These are phyloP conservation scores for Rattus norvegicus DNA, from an alignment of 2,113 vertebrate species.

Conservation along the genomic window DNA sequence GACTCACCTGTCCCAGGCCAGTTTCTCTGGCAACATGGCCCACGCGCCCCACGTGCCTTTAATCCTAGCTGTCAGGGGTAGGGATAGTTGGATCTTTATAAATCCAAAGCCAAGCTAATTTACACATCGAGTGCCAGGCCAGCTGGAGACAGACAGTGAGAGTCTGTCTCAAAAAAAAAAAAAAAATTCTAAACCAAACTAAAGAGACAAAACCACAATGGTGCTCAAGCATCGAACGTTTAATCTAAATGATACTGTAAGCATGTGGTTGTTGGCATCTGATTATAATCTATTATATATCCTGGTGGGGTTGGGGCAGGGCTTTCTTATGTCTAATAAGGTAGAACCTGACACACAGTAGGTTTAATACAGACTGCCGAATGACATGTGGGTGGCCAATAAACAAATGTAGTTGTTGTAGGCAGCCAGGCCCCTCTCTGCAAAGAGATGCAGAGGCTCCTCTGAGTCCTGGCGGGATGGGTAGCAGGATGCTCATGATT, in stretches of 20 bases:
- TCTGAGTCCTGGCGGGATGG: background rate
- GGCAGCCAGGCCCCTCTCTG: background rate
- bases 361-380: background rate
- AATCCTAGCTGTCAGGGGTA: background rate
- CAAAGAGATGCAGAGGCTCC: too few species aligned
- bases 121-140: background rate
- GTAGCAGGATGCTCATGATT: background rate
- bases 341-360: background rate
- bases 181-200: background rate
- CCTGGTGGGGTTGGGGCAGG: background rate
- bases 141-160: too few species aligned
- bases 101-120: background rate
- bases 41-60: background rate
- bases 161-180: background rate
- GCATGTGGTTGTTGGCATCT: rapidly evolving
- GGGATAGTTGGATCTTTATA: background rate
- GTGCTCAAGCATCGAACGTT: background rate
- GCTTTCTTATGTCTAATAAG: too few species aligned
- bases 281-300: background rate
- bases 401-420: background rate
- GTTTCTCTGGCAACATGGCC: too few species aligned
- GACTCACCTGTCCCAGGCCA: too few species aligned
- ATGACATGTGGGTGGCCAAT: background rate
- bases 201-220: background rate
- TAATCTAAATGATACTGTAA: background rate